Evolutionary conservation across 2,113 vertebrate species (phyloP).

Genomic region (Clarias macrocephalus): DNA sequence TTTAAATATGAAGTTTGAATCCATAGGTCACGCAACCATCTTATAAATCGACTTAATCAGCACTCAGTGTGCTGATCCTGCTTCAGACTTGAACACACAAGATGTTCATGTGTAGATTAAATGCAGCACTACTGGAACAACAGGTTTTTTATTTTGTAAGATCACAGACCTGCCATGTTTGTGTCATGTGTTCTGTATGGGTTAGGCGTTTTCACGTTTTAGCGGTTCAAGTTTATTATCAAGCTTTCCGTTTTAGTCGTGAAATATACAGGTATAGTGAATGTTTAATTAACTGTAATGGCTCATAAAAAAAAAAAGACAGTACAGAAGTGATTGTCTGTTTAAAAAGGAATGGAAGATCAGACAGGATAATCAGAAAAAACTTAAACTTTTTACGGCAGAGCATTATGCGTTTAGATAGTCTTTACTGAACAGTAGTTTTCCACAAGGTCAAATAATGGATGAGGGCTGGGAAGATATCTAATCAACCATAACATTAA

Average conservation of each 20-base stretch:
- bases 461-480: background rate
- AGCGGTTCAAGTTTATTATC: background rate
- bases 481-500: background rate
- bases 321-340: no score
- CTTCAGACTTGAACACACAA: background rate
- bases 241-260: background rate
- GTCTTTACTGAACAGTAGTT: background rate
- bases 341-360: no score
- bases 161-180: background rate
- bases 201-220: no score
- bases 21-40: background rate
- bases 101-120: background rate
- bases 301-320: no score
- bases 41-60: background rate
- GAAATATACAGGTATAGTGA: no score
- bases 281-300: no score
- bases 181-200: background rate
- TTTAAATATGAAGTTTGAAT: background rate
- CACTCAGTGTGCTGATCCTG: background rate
- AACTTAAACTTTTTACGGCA: background rate
- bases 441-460: background rate
- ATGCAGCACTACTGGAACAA: background rate
- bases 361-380: no score
- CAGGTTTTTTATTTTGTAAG: background rate
- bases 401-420: background rate